Evolutionary conservation across 1,140 invertebrate species (phyloP).

Genomic region (Wiebesia pumilae): DNA sequence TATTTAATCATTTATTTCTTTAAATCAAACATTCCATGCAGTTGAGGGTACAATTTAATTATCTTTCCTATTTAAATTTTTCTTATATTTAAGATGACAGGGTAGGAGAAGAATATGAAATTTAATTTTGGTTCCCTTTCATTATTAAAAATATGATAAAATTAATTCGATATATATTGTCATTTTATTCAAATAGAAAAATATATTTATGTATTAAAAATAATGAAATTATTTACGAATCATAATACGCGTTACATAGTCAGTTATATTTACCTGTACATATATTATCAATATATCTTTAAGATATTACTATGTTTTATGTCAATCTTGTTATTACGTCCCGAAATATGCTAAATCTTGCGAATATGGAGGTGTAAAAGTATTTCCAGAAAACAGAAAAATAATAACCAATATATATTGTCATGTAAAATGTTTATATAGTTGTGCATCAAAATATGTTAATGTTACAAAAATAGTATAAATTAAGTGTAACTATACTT

Average conservation of each 20-base stretch:
- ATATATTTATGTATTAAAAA: conserved; percentile 40
- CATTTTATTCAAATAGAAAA: conserved; percentile 33
- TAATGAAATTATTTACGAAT: conserved; percentile 47
- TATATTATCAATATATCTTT: conserved; percentile 43
- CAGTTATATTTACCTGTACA: conserved; percentile 40
- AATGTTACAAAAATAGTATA: conserved; percentile 39
- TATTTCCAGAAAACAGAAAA: conserved; percentile 11
- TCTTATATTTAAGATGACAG: conserved; percentile 37
- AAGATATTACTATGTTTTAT: conserved; percentile 33
- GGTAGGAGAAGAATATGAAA: conserved; percentile 14
- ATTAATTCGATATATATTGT: conserved; percentile 20
- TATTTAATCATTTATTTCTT: conserved; percentile 1
- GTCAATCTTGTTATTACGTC: conserved; percentile 38
- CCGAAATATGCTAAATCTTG: conserved; percentile 17
- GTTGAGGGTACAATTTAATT: conserved; percentile 58
- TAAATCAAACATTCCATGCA: conserved; percentile 56
- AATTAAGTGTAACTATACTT: conserved; percentile 46
- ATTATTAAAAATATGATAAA: conserved; percentile 27
- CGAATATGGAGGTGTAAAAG: conserved; percentile 11
- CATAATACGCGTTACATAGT: conserved; percentile 26
- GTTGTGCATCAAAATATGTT: conserved; percentile 38
- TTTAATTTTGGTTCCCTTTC: not conserved
- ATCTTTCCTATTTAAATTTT: conserved; percentile 25
- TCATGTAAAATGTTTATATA: conserved; percentile 46
- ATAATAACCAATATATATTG: conserved; percentile 32